These are phyloP conservation scores for Tylochromis polylepis DNA, from an alignment of 2,113 vertebrate species.

Conservation along the genomic window DNA sequence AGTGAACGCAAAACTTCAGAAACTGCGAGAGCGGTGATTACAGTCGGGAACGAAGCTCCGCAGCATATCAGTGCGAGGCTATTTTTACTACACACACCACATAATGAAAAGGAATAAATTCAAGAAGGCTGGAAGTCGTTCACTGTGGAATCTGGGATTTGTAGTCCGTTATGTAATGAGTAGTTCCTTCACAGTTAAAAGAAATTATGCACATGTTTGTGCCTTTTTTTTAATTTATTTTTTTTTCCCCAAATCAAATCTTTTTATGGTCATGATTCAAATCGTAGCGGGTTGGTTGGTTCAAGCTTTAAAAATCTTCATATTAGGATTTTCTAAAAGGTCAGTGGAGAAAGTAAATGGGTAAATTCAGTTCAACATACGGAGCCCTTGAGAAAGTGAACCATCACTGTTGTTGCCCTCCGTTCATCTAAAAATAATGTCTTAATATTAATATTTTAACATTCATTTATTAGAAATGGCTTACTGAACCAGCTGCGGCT, in stretches of 20 bases:
- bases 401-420: background rate
- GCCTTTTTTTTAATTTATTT: background rate
- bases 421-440: background rate
- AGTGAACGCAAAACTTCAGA: background rate
- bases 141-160: background rate
- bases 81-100: background rate
- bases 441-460: background rate
- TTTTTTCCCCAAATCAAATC: background rate
- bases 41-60: background rate
- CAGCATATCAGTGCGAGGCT: fast-evolving
- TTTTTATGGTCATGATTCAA: fast-evolving
- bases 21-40: background rate
- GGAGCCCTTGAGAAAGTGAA: background rate
- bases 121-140: fast-evolving
- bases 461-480: background rate
- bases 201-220: background rate
- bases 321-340: background rate
- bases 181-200: background rate
- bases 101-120: background rate
- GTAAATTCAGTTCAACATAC: background rate
- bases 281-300: fast-evolving
- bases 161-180: background rate
- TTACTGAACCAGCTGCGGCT: background rate
- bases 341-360: background rate
- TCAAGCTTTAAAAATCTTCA: background rate